Evolutionary conservation across 2,113 vertebrate genomes (phyloP), one percentile per base, ranked within the genome.

Genomic region (Zosterops borbonicus): DNA sequence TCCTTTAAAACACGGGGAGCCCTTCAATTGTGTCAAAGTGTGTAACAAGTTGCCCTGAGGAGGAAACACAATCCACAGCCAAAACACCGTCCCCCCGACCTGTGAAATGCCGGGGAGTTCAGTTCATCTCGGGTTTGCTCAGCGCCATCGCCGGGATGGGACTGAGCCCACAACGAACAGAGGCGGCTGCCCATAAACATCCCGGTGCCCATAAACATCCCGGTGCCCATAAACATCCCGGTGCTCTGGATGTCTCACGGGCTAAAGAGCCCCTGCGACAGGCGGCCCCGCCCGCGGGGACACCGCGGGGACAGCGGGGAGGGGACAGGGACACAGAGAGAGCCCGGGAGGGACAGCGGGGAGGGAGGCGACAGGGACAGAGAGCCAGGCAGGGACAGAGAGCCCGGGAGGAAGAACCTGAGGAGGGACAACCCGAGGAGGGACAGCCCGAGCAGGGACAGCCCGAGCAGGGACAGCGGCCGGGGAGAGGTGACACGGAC

Each of bases 181-280:
- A 74, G 81, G 87, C 93, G 92, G 88, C 91, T 95, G 95, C 84
- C 55, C 37, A 39, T 39, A 39, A 39, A 39, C 9, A 37, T 37
- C 37, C 37, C 37, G 49, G 64, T 80, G 94, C 78, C 88, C 73
- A 35, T 86, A 35, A 53, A 79, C 84, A 64, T 28, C 25, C 18
- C 42, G 37, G 37, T 39, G 39, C 39, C 39, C 39, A 39, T 39
- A 39, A 39, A 39, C 11, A 10, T 39, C 39, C 39, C 39, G 39
- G 39, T 11, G 39, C 39, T 46, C 78, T 50, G 85, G 44, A 86
- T 95, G 95, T 92, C 63, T 87, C 6, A 2, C 89, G 20, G 76
- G 94, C 89, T 95, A 95, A 97, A 90, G 94, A 39, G 39, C 39
- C 91, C 63, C 86, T 92, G 90, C 96, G 95, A 95, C 94, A 96